Conservation (phyloP, 2,888 invertebrate genomes). For the Steinernema carpocapsae region DNA sequence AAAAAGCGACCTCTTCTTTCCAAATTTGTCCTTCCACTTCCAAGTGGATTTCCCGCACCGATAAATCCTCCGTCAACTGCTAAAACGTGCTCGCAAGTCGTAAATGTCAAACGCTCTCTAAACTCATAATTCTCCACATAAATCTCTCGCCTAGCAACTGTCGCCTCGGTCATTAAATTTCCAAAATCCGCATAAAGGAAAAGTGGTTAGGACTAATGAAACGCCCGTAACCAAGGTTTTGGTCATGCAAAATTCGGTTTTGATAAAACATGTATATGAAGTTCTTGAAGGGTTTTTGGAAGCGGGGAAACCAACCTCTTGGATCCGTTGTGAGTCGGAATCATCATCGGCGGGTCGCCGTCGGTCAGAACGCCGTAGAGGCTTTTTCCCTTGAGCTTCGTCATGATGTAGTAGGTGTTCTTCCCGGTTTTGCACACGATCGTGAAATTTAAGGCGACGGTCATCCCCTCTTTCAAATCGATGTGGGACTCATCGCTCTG, state of each 20-base stretch:
- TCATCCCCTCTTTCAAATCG: slow-evolving; percentile 41
- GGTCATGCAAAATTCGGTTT: too few species aligned
- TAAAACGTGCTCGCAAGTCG: too few species aligned
- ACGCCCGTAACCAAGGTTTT: neutral
- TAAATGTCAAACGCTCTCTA: too few species aligned
- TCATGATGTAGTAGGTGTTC: slow-evolving; percentile 33
- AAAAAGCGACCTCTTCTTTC: too few species aligned
- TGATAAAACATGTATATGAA: too few species aligned
- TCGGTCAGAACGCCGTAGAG: slow-evolving; percentile 29
- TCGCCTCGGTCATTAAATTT: slow-evolving; percentile 1
- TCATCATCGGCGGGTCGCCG: slow-evolving; percentile 20
- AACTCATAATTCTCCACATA: neutral
- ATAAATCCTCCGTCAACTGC: too few species aligned
- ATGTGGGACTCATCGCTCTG: slow-evolving; percentile 39
- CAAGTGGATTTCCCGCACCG: too few species aligned
- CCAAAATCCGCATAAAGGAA: slow-evolving; percentile 1
- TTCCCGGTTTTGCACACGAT: slow-evolving; percentile 42
- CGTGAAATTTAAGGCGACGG: slow-evolving; percentile 41
- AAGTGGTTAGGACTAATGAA: neutral
- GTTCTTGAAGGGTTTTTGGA: too few species aligned
- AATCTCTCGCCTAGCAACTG: slow-evolving; percentile 10
- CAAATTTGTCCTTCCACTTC: too few species aligned
- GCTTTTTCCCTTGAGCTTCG: slow-evolving; percentile 27
- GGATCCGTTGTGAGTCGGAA: slow-evolving; percentile 26
- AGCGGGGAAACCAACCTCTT: neutral